These are phyloP conservation scores for Parascotia fuliginaria DNA, from an alignment of 2,888 invertebrate species.

Conservation along the genomic window DNA sequence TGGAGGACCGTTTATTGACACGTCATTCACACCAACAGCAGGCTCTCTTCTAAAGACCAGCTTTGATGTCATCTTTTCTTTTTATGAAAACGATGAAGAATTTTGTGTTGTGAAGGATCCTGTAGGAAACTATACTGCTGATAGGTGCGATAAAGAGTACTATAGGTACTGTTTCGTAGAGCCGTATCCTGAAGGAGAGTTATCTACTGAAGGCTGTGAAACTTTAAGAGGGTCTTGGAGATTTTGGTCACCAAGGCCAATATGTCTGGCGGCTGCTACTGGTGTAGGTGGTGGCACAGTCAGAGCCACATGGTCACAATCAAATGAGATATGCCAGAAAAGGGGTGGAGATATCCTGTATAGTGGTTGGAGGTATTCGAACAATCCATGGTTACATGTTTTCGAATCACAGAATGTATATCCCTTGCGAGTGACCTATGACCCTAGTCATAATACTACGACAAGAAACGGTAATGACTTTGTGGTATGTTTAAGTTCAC, in stretches of 20 bases:
- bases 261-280: slow-evolving; percentile 60
- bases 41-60: slow-evolving; percentile 55
- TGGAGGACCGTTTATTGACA: slow-evolving; percentile 75
- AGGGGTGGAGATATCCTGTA: slow-evolving; percentile 64
- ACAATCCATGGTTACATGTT: slow-evolving; percentile 53
- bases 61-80: slow-evolving; percentile 54
- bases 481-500: slow-evolving; percentile 4
- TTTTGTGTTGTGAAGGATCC: slow-evolving; percentile 69
- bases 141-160: slow-evolving; percentile 65
- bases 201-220: slow-evolving; percentile 58
- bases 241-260: slow-evolving; percentile 67
- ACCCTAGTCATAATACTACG: slow-evolving; percentile 22
- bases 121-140: slow-evolving; percentile 60
- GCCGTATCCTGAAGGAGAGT: slow-evolving; percentile 55
- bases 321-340: slow-evolving; percentile 61
- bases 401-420: slow-evolving; percentile 46
- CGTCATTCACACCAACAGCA: slow-evolving; percentile 63
- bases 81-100: slow-evolving; percentile 56
- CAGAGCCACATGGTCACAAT: slow-evolving; percentile 73
- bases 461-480: slow-evolving; percentile 3
- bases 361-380: slow-evolving; percentile 76
- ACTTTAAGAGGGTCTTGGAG: slow-evolving; percentile 50
- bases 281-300: slow-evolving; percentile 61
- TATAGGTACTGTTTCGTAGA: slow-evolving; percentile 74
- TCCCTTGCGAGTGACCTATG: slow-evolving; percentile 66